Base-by-base conservation (phyloP, 1,140 invertebrate species). In the Cotesia glomerata region DNA sequence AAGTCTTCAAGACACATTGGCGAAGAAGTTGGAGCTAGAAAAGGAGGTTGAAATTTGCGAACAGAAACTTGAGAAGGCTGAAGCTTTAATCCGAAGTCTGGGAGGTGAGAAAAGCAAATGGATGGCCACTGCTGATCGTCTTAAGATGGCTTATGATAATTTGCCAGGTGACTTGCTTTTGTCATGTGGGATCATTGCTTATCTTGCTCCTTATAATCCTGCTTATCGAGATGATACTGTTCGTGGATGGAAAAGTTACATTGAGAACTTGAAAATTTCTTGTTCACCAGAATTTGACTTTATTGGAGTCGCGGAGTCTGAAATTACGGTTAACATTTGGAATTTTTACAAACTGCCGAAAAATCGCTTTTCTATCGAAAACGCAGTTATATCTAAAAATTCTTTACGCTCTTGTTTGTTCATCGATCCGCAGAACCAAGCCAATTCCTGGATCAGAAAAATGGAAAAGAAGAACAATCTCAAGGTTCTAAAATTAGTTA, bases 371-470 rank as follows among this genome's bases (percentile, higher is more conserved):
- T 91, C 90, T 1, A 84, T 91, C 54, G 92, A 93, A 75, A 94
- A 94, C 82, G 92, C 89, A 63, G 88, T 93, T 35, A 93, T 94
- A 68, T 86, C 91, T 63, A 79, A 83, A 4, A 80, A 80, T 26
- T 85, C 88, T 0, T 65, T 81, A 4, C 73, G 90, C 69, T 93
- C 91, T 90, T 90, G 92, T 2, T 81, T 94, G n/a, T 88, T 94
- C 78, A 89, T 94, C 62, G 93, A 94, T 84, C 92, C 92, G 4
- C 90, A 94, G 81, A 89, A 88, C 64, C 91, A 93, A 78, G 93
- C 91, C 2, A 92, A 90, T 76, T 86, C 90, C 71, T 94, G 92
- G 92, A 90, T 94, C 9, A 91, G 90, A 78, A 90, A 89, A 74
- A 89, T 92, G 86, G 91, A 93, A 77, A 89, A 88, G 72, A 84